These are phyloP conservation scores for Periophthalmus magnuspinnatus DNA, from an alignment of 2,797 vertebrate genomes.

Conservation along the genomic window DNA sequence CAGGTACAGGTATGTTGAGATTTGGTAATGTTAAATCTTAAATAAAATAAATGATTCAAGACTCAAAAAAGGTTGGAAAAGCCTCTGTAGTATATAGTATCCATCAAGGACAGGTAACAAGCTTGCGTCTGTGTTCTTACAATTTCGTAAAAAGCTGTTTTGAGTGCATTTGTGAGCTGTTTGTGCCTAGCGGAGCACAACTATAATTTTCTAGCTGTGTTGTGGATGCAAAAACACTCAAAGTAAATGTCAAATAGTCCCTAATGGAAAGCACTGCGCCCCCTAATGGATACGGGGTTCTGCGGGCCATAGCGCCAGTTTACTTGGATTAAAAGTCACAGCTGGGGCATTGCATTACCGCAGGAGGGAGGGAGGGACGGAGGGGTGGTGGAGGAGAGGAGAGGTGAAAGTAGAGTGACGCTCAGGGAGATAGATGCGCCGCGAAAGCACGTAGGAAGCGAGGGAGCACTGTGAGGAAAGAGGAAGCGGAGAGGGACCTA, in stretches of 20 bases:
- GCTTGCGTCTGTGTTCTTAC: background rate
- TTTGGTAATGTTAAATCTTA: no score
- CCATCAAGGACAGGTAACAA: background rate
- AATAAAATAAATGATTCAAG: no score
- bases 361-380: background rate
- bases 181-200: background rate
- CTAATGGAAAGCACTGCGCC: background rate
- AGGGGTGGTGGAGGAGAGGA: background rate
- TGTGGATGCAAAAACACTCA: background rate
- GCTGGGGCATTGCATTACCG: constrained; percentile 29
- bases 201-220: background rate
- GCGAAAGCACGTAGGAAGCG: constrained; percentile 34
- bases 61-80: no score
- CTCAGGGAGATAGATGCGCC: constrained; percentile 20
- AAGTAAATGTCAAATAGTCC: constrained; percentile 17
- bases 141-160: background rate
- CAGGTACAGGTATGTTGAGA: no score
- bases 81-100: background rate
- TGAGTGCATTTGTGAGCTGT: background rate
- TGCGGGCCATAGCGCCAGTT: constrained; percentile 36
- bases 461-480: constrained; percentile 27
- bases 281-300: constrained; percentile 13
- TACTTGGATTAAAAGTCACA: constrained; percentile 63
- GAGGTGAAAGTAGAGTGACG: constrained; percentile 8
- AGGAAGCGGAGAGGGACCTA: constrained; percentile 11